Percentiles rank a stretch among this genome's conserved stretches.
Evolutionary conservation across 1,140 invertebrate genomes (phyloP).

Genomic region (Caenorhabditis inopinata): DNA sequence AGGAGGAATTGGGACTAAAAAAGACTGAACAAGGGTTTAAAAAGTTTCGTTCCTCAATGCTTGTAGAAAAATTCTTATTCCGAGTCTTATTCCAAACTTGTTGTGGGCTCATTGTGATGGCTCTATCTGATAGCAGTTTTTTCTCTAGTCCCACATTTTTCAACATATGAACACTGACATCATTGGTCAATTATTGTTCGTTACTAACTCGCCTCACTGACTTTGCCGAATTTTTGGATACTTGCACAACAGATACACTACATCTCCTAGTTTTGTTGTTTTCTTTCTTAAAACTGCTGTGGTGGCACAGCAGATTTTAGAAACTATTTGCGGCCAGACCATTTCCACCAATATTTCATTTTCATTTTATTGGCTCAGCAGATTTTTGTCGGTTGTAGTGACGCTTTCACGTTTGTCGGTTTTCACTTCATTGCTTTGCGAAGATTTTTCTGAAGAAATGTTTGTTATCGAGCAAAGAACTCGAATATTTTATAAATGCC

Average conservation of each 20-base stretch:
- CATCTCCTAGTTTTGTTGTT: slow-evolving; percentile 11
- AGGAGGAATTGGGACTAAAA: background rate
- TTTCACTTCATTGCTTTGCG: slow-evolving; percentile 31
- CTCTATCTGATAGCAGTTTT: too few species aligned
- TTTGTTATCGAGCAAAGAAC: background rate
- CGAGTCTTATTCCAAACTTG: too few species aligned
- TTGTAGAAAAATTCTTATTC: too few species aligned
- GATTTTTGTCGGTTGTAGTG: background rate
- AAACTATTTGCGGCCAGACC: slow-evolving; percentile 11
- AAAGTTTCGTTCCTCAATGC: too few species aligned
- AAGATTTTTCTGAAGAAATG: slow-evolving; percentile 1
- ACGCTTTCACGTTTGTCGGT: slow-evolving; percentile 1
- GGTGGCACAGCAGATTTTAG: background rate
- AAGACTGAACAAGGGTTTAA: too few species aligned
- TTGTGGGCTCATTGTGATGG: too few species aligned
- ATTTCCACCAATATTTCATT: slow-evolving; percentile 30
- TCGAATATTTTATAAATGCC: background rate
- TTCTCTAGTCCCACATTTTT: too few species aligned
- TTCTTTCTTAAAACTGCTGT: background rate
- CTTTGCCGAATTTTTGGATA: slow-evolving; percentile 11
- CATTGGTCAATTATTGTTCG: slow-evolving; percentile 29
- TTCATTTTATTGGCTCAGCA: slow-evolving; percentile 29
- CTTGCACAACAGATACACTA: slow-evolving; percentile 16
- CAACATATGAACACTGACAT: background rate
- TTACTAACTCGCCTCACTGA: slow-evolving; percentile 30